Base-by-base conservation (phyloP, 1,140 invertebrate species). In the Lithobius niger region DNA sequence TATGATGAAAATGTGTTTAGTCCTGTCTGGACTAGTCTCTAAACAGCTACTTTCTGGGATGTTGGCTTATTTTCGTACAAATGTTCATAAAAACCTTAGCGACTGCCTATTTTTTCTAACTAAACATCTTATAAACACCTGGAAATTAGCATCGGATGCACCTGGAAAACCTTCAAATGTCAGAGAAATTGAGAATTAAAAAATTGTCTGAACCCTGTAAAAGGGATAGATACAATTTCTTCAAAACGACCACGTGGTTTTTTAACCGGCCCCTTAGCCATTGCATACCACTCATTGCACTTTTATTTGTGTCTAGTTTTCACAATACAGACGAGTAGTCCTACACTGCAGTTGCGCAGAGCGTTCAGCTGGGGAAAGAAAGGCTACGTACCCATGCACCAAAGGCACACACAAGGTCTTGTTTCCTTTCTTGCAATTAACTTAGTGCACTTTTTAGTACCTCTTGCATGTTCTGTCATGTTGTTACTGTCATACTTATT, bases 301-400 rank as follows among this genome's bases (percentile, higher is more conserved):
- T 36, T 36, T 10, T 10, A 36, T 10, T 45, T 50, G 10, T 26
- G 3, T 26, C 21, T 19, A 50, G 48, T 50, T 24, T 50, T 27
- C 25, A 50, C 48, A 27, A 50, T 50, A 24, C 4, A 50, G 21
- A 19, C 43, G 18, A 45, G 18, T 45, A 50, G 48, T 19, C 48
- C 48, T 26, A 50, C 24, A 16, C 53, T 49, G 28, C 53, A 55
- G 25, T 26, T 55, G 16, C 53, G 44, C 3, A 6, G 53, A 47
- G 53, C 53, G 3, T 52, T 55, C 43, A 55, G 53, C 28, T 52
- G 47, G 47, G 53, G 53, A 3, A 21, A 27, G 26, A 26, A 25
- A 36, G 53, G 53, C 18, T 55, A 55, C 28, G 3, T 44, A 13
- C 53, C 53, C n/a, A 49, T 55, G 25, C 3, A 6, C 13, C 25